These are phyloP conservation scores for Sinohyriopsis cumingii DNA, from an alignment of 2,888 invertebrate genomes.

Conservation along the genomic window DNA sequence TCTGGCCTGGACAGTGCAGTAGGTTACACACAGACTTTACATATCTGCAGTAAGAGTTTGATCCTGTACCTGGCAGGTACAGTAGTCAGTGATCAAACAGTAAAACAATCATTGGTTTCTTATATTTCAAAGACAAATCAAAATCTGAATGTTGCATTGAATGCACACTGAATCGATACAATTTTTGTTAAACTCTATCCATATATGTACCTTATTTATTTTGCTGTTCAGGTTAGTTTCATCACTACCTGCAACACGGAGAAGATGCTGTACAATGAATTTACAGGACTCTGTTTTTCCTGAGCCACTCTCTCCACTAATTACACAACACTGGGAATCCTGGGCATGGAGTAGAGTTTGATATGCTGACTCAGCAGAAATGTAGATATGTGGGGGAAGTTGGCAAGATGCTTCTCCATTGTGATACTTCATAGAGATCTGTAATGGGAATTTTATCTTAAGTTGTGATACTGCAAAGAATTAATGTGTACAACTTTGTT, in stretches of 20 bases:
- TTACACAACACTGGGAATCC: conserved; percentile 65
- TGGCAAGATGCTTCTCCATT: conserved; percentile 5
- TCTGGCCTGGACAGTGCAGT: too few relatives aligned
- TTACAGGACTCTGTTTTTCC: conserved; percentile 66
- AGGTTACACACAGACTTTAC: too few relatives aligned
- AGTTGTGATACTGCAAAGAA: not conserved
- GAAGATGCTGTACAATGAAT: conserved; percentile 57
- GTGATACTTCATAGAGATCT: conserved; percentile 48
- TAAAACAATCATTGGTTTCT: too few relatives aligned
- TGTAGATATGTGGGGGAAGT: conserved; percentile 65
- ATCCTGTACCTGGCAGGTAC: too few relatives aligned
- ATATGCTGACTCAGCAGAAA: conserved; percentile 62
- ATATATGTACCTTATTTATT: conserved; percentile 53
- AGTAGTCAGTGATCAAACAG: too few relatives aligned
- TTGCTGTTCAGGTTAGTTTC: conserved; percentile 53
- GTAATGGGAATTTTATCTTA: conserved; percentile 5
- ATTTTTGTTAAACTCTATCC: too few relatives aligned
- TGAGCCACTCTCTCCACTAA: conserved; percentile 69
- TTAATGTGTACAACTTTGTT: not conserved
- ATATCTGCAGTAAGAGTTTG: too few relatives aligned
- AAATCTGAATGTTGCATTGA: too few relatives aligned
- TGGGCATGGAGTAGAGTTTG: conserved; percentile 45
- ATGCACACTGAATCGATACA: too few relatives aligned
- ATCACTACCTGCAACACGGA: conserved; percentile 45
- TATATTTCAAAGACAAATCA: too few relatives aligned